Base-by-base conservation (phyloP, 2,113 vertebrate genomes). In the Artemisiospiza belli region DNA sequence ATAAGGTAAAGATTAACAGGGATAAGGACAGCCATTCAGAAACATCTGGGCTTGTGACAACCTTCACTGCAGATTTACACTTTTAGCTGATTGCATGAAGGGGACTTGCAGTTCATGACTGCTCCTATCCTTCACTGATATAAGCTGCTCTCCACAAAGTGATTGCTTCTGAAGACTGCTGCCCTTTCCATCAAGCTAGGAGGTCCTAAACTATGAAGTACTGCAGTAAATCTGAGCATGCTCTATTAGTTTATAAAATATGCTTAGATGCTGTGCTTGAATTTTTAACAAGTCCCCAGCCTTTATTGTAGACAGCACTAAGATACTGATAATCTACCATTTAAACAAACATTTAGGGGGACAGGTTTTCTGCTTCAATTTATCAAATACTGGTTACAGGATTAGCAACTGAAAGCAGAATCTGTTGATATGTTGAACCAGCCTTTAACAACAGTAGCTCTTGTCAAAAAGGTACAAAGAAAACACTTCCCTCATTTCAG, bases 351-450 rank as follows among this genome's bases (percentile, higher is more conserved):
- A 37, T 69, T 54, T n/a, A 57, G 31, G 27, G 54, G 33, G 9
- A 47, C 16, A 4, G 31, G 46, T 74, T 78, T 95, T 84, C 69
- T 81, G 68, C 74, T 93, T 83, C 52, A 19, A 13, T 91, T 77
- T 66, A 93, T 46, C 35, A 72, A 95, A 78, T 39, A 57, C 30
- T 62, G 28, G 15, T 55, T 87, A 70, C 39, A 85, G 47, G 43
- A 87, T 79, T 67, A 79, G 74, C 82, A 94, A 46, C 78, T n/a
- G 43, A 90, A 95, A 87, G 28, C 69, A 90, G 64, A 89, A 74
- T 62, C 66, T 37, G 39, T 28, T 55, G 69, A 89, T 83, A 78
- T 30, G 57, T 63, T 70, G 70, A 91, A 87, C 31, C 31, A 87
- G 61, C 43, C 86, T 89, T 81, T 73, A 84, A 81, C 41, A 91